phyloP scores from a whole-genome alignment of 2,113 vertebrate species.

The Oxyura jamaicensis region DNA sequence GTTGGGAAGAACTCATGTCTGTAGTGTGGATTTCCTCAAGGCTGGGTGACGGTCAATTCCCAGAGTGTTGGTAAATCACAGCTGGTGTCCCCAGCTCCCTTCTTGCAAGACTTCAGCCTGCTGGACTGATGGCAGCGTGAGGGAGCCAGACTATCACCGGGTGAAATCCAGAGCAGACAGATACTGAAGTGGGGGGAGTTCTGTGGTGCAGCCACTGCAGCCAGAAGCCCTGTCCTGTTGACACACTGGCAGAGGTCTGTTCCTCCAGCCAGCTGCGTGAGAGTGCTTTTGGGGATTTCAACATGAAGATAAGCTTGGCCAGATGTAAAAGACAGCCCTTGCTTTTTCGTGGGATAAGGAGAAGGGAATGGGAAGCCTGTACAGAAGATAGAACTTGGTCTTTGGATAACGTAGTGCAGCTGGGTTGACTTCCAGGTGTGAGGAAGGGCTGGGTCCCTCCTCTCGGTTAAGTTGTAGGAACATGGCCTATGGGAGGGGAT shows the following conservation, averaged over 20 bases:
- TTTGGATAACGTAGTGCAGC: background rate
- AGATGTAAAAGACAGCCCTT: background rate
- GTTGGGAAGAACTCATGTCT: background rate
- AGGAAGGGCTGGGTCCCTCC: background rate
- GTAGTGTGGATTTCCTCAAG: background rate
- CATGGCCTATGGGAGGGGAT: background rate
- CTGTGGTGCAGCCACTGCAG: background rate
- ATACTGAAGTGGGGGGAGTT: background rate
- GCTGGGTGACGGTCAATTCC: background rate
- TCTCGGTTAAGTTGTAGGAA: background rate
- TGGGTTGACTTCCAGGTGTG: background rate
- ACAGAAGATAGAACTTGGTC: background rate
- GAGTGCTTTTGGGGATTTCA: background rate
- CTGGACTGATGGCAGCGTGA: background rate
- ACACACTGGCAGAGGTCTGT: background rate
- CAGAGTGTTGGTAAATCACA: background rate
- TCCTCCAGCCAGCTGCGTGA: background rate
- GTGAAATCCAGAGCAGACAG: background rate
- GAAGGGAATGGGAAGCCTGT: background rate
- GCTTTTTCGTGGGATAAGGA: background rate
- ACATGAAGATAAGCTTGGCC: background rate
- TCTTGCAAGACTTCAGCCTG: background rate
- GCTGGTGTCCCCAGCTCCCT: background rate
- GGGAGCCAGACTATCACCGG: fast-evolving
- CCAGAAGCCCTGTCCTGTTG: background rate